Evolutionary conservation across 2,113 vertebrate species (phyloP).

Genomic region (Redunca redunca): DNA sequence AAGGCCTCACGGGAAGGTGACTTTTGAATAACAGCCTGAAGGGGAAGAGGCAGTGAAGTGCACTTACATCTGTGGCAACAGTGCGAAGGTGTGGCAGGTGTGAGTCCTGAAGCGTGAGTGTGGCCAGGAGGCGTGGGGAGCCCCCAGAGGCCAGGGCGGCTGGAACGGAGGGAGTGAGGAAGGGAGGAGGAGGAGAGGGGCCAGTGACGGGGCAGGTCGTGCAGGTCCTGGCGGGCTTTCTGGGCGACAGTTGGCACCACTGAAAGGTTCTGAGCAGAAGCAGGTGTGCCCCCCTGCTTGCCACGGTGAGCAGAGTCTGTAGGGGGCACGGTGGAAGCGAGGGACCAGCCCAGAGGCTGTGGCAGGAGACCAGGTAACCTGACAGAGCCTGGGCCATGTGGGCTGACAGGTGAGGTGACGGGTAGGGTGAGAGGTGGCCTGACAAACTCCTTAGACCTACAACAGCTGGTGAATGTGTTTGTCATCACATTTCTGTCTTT

Average conservation of each 20-base stretch:
- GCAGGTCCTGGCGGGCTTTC: neutral
- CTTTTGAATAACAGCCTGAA: neutral
- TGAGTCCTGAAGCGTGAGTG: neutral
- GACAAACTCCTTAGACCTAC: neutral
- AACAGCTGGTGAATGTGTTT: neutral
- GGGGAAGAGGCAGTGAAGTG: neutral
- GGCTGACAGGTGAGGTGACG: neutral
- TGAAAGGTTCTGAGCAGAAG: neutral
- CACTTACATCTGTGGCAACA: neutral
- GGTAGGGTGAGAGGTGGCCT: neutral
- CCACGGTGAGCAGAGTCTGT: neutral
- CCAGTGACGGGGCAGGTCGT: neutral
- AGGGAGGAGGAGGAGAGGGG: neutral
- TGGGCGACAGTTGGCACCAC: no score
- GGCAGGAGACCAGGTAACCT: neutral
- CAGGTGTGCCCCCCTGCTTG: no score
- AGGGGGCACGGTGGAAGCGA: no score
- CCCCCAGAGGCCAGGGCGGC: neutral
- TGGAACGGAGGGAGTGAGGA: neutral
- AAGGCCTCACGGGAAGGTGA: neutral
- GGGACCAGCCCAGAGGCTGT: neutral
- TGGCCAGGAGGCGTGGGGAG: neutral
- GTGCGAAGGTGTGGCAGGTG: neutral
- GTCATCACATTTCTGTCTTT: neutral
- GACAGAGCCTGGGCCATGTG: fast-evolving